phyloP scores from a whole-genome alignment of 2,113 vertebrate species.

The Puffinus mauretanicus region DNA sequence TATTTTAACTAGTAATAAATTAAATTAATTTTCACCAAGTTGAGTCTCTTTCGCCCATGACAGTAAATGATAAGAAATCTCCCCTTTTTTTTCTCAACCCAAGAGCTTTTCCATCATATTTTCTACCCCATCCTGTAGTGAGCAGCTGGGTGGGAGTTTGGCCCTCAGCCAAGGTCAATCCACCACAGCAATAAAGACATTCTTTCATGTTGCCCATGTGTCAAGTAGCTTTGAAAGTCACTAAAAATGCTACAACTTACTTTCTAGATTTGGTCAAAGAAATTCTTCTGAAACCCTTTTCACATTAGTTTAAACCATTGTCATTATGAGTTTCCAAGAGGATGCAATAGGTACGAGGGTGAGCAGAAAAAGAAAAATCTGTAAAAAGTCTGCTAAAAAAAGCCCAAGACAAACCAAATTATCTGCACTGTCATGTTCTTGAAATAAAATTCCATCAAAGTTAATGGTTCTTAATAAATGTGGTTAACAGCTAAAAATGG shows the following conservation, averaged over 20 bases:
- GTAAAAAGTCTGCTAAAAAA: slow-evolving; percentile 30
- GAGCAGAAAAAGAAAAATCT: neutral
- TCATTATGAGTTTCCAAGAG: neutral
- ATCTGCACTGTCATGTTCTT: neutral
- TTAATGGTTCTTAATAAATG: slow-evolving; percentile 46
- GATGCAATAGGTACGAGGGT: neutral
- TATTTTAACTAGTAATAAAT: neutral
- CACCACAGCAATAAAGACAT: neutral
- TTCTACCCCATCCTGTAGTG: neutral
- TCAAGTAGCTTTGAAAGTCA: neutral
- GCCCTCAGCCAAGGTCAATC: neutral
- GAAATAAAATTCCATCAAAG: slow-evolving; percentile 42
- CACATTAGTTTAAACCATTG: neutral
- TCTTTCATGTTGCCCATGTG: neutral
- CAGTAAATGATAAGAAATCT: neutral
- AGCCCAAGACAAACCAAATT: slow-evolving; percentile 10
- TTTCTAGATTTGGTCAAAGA: neutral
- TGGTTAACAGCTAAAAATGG: slow-evolving; percentile 49
- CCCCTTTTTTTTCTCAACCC: neutral
- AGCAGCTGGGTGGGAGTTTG: neutral
- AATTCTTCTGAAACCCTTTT: neutral
- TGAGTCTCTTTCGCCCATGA: neutral
- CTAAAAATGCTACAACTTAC: neutral
- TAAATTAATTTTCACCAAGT: neutral
- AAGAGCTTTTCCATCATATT: neutral